Evolutionary conservation across 2,113 vertebrate genomes (phyloP).

Genomic region (Panthera leo): DNA sequence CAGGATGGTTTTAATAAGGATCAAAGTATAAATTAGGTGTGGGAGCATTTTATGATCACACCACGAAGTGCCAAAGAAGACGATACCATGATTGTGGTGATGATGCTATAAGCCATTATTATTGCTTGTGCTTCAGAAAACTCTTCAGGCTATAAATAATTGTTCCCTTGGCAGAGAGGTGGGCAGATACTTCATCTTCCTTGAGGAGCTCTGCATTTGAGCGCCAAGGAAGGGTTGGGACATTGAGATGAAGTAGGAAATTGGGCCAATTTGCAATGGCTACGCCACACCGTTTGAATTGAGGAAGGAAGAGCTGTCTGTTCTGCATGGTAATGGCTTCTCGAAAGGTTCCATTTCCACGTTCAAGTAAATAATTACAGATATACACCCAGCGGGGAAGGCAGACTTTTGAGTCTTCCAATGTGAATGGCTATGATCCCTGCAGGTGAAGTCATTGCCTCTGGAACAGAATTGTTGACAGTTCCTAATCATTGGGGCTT

Average conservation of each 20-base stretch:
- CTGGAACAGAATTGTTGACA: not conserved
- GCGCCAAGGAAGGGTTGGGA: not conserved
- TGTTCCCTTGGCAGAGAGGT: not conserved
- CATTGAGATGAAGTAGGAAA: not conserved
- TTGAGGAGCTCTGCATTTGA: not conserved
- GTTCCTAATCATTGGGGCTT: not conserved
- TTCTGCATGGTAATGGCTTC: not conserved
- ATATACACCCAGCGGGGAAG: not conserved
- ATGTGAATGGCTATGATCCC: not conserved
- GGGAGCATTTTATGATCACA: not conserved
- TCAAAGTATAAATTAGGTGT: not conserved
- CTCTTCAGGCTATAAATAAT: not conserved
- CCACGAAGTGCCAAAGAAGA: not conserved
- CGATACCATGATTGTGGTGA: not conserved
- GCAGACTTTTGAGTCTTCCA: not conserved
- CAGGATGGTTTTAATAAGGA: not conserved
- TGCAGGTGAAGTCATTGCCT: not conserved
- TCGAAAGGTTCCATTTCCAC: slow-evolving; percentile 17
- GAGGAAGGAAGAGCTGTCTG: not conserved
- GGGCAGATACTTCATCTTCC: not conserved
- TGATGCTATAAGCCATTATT: not conserved
- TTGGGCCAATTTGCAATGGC: not conserved
- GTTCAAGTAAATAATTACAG: slow-evolving; percentile 39
- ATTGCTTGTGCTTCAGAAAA: slow-evolving; percentile 14
- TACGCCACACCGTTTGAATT: not conserved